Evolutionary conservation across 2,888 invertebrate genomes (phyloP).

Genomic region (Prostheceraeus crozeri): DNA sequence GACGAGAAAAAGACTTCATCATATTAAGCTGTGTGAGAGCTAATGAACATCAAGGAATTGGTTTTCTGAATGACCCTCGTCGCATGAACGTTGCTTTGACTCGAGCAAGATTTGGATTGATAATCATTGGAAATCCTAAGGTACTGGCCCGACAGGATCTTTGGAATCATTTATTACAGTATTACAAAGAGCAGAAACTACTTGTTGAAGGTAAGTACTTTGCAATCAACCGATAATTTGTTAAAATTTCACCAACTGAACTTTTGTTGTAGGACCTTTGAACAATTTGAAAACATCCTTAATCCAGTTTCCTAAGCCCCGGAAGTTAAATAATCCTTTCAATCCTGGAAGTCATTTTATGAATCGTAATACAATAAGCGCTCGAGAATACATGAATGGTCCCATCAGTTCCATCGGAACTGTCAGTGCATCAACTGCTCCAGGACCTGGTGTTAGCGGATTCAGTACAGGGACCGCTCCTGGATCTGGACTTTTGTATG

Average conservation of each 20-base stretch:
- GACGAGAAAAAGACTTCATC: conserved; percentile 95
- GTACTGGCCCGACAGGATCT: conserved; percentile 86
- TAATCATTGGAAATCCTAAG: conserved; percentile 97
- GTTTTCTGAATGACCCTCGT: conserved; percentile 92
- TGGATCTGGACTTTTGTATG: too few species aligned
- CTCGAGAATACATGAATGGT: conserved; percentile 12
- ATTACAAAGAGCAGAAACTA: conserved; percentile 92
- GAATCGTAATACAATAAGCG: too few species aligned
- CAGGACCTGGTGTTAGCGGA: not conserved
- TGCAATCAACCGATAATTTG: too few species aligned
- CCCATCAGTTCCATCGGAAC: not conserved
- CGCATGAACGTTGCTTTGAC: conserved; percentile 95
- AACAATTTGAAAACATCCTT: conserved; percentile 91
- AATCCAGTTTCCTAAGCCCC: conserved; percentile 85
- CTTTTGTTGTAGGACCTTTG: too few species aligned
- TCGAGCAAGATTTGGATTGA: conserved; percentile 82
- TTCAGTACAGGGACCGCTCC: not conserved
- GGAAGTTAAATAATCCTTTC: conserved; percentile 81
- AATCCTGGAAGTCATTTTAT: conserved; percentile 64
- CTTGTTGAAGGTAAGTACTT: conserved; percentile 95
- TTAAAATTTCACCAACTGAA: too few species aligned
- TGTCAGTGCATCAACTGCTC: not conserved
- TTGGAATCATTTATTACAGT: conserved; percentile 93
- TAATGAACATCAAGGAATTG: conserved; percentile 96
- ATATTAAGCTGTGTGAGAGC: conserved; percentile 97